phyloP scores from a whole-genome alignment of 2,888 invertebrate genomes.

The Branchellion lobata region DNA sequence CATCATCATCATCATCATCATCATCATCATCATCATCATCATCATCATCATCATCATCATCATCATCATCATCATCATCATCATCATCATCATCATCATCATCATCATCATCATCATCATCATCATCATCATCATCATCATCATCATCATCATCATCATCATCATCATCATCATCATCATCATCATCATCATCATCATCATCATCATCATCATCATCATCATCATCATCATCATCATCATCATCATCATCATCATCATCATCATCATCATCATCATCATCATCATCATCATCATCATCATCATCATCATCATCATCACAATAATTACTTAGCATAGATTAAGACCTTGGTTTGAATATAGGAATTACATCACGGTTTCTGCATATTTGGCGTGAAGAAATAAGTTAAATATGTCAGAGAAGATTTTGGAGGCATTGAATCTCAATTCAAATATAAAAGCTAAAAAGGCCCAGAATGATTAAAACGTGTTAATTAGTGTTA shows the following conservation, averaged over 20 bases:
- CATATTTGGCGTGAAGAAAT: too few species aligned
- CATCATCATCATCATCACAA: too few species aligned
- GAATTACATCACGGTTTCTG: too few species aligned
- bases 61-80: background rate
- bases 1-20: conserved; percentile 30
- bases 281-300: conserved; percentile 22
- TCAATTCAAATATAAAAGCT: too few species aligned
- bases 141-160: conserved; percentile 42
- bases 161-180: conserved; percentile 19
- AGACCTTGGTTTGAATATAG: too few species aligned
- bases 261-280: conserved; percentile 26
- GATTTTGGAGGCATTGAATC: too few species aligned
- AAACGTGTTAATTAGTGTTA: too few species aligned
- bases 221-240: conserved; percentile 10
- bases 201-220: conserved; percentile 59
- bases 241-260: conserved; percentile 24
- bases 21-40: conserved; percentile 26
- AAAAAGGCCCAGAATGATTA: too few species aligned
- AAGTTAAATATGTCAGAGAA: too few species aligned
- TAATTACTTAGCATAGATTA: too few species aligned
- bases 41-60: conserved; percentile 60
- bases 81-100: background rate
- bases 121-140: conserved; percentile 41
- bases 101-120: conserved; percentile 35
- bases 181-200: conserved; percentile 34